Evolutionary conservation across 1,140 invertebrate species (phyloP).

Genomic region (Metaphire vulgaris): DNA sequence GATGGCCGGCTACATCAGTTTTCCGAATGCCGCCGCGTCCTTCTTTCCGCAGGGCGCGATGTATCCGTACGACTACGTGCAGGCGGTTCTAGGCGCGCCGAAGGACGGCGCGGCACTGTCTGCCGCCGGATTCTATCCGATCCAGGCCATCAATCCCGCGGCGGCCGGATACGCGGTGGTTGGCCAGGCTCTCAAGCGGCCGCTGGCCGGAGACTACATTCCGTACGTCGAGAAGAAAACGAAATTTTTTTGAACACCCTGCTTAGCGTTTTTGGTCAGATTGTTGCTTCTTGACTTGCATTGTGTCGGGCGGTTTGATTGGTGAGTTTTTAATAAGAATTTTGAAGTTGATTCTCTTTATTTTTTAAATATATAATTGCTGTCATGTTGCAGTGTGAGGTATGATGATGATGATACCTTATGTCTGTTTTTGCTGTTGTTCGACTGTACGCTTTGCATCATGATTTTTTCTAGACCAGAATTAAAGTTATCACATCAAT

Average conservation of each 20-base stretch:
- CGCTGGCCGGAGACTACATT: not conserved
- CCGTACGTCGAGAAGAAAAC: not conserved
- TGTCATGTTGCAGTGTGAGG: too few species aligned
- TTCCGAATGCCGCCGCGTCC: not conserved
- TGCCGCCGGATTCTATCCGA: not conserved
- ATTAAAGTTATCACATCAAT: too few species aligned
- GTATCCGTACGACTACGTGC: not conserved
- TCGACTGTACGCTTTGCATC: too few species aligned
- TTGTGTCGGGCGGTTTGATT: too few species aligned
- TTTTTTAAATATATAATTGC: too few species aligned
- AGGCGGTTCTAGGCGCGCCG: not conserved
- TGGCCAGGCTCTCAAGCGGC: not conserved
- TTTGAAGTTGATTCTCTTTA: not conserved
- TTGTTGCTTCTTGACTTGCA: too few species aligned
- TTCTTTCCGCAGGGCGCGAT: not conserved
- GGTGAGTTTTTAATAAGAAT: not conserved
- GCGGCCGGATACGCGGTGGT: not conserved
- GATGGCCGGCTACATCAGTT: not conserved
- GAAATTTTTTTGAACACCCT: not conserved
- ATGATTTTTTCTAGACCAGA: too few species aligned
- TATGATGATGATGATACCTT: too few species aligned
- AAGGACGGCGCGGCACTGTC: not conserved
- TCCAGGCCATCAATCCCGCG: not conserved
- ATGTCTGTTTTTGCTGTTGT: too few species aligned
- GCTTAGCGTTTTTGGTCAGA: too few species aligned